Evolutionary conservation across 2,888 invertebrate species (phyloP), one percentile per base, ranked within the genome.

Genomic region (Orchesella flavescens): DNA sequence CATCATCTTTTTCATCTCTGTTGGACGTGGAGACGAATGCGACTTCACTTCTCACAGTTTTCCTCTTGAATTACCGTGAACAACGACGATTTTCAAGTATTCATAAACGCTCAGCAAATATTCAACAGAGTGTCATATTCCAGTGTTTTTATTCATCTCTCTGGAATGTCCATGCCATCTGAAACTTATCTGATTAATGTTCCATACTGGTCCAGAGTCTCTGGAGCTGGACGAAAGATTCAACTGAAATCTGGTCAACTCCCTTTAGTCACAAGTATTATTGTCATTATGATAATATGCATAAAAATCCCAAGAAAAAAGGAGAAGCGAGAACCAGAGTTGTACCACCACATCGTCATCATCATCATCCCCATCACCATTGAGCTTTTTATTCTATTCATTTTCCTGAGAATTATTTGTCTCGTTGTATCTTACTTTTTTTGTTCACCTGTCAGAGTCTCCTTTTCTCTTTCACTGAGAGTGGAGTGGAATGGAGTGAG

Each of bases 371-470:
- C 59, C n/a, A n/a, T 17, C 10, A 17, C 7, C 43, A 17, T 53
- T 59, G 59, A 59, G 66, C n/a, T 66, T 44, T 46, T 66, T 66
- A 23, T 34, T 10, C 1, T 65, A 34, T 10, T 19, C 23, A 21
- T 59, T 61, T 69, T 61, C 68, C 44, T 69, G 59, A 77, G 69
- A 69, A 78, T 78, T 78, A 78, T 78, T 78, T 71, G 78, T 78
- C 78, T 46, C 69, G 17, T 21, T 65, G 12, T 49, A 46, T 61
- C 63, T 24, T 43, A 46, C 46, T 19, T 49, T 76, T 61, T 78
- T 78, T 78, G 78, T 78, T 53, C 78, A 69, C 53, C 71, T 78
- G 78, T 78, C 78, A 77, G 57, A 77, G 66, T 77, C 77, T 43
- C 59, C 55, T 72, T 72, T 34, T 49, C n/a, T 65, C 19, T 61